A percentile compares a stretch with the other conserved stretches of the same genome.
Evolutionary conservation across 1,140 invertebrate species (phyloP).

Genomic region (Potamilus streckersoni): DNA sequence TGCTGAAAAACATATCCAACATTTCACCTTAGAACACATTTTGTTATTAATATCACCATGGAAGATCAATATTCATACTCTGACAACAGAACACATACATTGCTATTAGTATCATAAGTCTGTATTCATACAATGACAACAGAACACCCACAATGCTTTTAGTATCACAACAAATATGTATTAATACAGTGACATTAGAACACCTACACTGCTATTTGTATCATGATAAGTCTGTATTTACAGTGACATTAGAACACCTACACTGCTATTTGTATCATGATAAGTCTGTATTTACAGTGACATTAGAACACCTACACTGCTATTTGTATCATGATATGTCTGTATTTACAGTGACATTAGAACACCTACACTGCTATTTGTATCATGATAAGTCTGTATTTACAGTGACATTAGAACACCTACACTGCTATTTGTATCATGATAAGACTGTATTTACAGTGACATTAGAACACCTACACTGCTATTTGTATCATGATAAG

Average conservation of each 20-base stretch:
- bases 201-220: not conserved
- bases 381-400: conserved; percentile 30
- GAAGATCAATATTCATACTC: conserved; percentile 33
- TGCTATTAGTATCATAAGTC: conserved; percentile 31
- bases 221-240: not conserved
- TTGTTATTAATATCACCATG: not conserved
- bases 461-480: conserved; percentile 23
- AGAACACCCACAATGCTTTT: conserved; percentile 40
- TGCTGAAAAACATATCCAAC: conserved; percentile 12
- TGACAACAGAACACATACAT: conserved; percentile 25
- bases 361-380: conserved; percentile 29
- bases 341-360: not conserved
- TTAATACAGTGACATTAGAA: conserved; percentile 36
- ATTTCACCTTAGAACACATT: not conserved
- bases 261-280: not conserved
- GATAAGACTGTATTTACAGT: conserved; percentile 13
- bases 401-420: conserved; percentile 15
- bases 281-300: conserved; percentile 37
- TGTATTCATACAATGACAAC: not conserved
- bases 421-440: conserved; percentile 28
- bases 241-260: not conserved
- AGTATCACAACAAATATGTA: conserved; percentile 40
- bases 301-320: conserved; percentile 26
- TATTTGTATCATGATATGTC: conserved; percentile 37
- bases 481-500: conserved; percentile 34